Base-by-base conservation (phyloP, 2,113 vertebrate genomes). In the Catagonus wagneri region DNA sequence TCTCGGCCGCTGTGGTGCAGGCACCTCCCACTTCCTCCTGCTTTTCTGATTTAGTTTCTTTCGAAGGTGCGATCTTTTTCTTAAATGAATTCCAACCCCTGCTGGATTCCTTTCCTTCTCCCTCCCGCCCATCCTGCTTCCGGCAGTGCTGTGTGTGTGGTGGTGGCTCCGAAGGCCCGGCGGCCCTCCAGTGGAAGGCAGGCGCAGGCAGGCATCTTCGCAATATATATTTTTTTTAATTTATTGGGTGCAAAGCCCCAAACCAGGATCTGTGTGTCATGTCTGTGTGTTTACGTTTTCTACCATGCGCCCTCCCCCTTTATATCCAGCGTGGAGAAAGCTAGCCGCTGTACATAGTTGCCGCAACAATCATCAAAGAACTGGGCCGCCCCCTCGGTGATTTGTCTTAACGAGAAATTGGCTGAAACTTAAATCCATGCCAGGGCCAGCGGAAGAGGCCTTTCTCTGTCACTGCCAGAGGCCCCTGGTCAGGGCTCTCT, bases 351-450 rank as follows among this genome's bases (percentile, higher is more conserved):
- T 98, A 98, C 97, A 98, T 98, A 98, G 94, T 98, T 98, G 98
- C 98, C 95, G 98, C 98, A 98, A 98, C 98, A 98, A 98, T 98
- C 98, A 98, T 56, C 97, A 98, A 97, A 98, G 98, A 98, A 96
- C 97, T 97, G 97, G 97, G 98, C 97, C 98, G 97, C 97, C 97
- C 98, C 98, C 95, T 95, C 66, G 2, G 81, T 92, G 75, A 93
- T 96, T 97, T 75, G 78, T 98, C 98, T 98, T 98, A 97, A 95
- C 96, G 75, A 83, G 71, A 90, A 95, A 96, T 87, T 66, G 54
- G 89, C 90, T 95, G 95, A 94, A 96, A 97, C 95, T 95, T 90
- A 94, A 97, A 95, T 76, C 72, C 89, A 92, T 97, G 97, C 98
- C 96, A 90, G 96, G 96, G 93, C 79, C 95, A 65, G 72, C 60